Percentiles rank a stretch among this genome's conserved stretches.
Conservation (phyloP, 2,888 invertebrate species). For the Cacoxenus indagator region DNA sequence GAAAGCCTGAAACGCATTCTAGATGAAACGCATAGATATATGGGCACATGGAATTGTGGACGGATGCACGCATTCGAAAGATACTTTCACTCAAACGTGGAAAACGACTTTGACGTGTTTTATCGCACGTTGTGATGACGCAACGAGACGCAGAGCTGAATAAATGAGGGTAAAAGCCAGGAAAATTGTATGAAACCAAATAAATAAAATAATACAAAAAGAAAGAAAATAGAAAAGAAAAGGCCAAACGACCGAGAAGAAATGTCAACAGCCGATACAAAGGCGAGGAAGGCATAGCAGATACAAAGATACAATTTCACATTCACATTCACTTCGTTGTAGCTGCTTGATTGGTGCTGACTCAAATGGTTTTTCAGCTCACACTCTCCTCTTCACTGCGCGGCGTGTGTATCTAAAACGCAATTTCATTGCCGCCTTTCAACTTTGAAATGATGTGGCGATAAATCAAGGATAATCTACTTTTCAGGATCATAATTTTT, state of each 20-base stretch:
- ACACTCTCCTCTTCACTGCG: not conserved
- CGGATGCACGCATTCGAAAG: slow-evolving; percentile 42
- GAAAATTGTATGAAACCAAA: slow-evolving; percentile 41
- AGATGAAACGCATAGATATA: not conserved
- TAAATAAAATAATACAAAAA: slow-evolving; percentile 31
- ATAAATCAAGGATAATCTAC: slow-evolving; percentile 72
- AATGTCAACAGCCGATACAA: slow-evolving; percentile 6
- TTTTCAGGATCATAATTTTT: slow-evolving; percentile 71
- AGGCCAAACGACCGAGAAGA: slow-evolving; percentile 18
- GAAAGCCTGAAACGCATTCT: not conserved
- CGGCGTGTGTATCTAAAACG: slow-evolving; percentile 39
- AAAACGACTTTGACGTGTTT: slow-evolving; percentile 52
- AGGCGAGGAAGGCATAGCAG: slow-evolving; percentile 43
- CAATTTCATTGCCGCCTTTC: slow-evolving; percentile 56
- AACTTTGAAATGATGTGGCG: slow-evolving; percentile 65
- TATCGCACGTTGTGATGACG: slow-evolving; percentile 41
- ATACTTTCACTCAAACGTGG: slow-evolving; percentile 56
- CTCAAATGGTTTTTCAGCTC: not conserved
- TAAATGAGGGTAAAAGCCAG: slow-evolving; percentile 28
- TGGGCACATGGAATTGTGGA: slow-evolving; percentile 42
- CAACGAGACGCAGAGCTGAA: slow-evolving; percentile 25
- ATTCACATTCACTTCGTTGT: no score
- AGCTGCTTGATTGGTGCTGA: not conserved
- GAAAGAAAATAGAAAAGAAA: slow-evolving; percentile 26
- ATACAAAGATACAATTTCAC: slow-evolving; percentile 50